Conservation (phyloP, 2,888 invertebrate species). For the Drosophila paranaensis region DNA sequence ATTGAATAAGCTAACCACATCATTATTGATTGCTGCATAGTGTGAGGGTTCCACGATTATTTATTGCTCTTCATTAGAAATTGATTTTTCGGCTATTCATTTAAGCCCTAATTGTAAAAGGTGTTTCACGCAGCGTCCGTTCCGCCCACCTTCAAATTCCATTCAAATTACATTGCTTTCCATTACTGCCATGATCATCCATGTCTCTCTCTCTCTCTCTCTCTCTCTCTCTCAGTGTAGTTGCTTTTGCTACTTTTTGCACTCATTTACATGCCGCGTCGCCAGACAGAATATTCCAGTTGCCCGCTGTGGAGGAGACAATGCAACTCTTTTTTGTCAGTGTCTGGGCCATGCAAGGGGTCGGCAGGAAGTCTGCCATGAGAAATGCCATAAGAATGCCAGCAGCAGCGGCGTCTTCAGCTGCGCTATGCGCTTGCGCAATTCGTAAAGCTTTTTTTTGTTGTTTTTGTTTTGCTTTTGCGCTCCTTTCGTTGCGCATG, state of each 20-base stretch:
- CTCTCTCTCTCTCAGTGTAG: background rate
- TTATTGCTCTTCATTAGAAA: slow-evolving; percentile 20
- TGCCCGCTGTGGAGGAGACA: slow-evolving; percentile 47
- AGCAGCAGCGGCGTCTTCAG: slow-evolving; percentile 34
- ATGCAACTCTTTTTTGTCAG: slow-evolving; percentile 74
- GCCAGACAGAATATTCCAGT: slow-evolving; percentile 25
- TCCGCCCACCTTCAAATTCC: slow-evolving; percentile 19
- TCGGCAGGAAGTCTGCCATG: slow-evolving; percentile 50
- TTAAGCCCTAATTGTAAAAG: slow-evolving; percentile 30
- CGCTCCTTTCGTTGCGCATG: slow-evolving; percentile 70
- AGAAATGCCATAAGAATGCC: slow-evolving; percentile 76
- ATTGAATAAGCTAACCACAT: background rate
- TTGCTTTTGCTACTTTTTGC: slow-evolving; percentile 42
- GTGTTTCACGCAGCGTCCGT: slow-evolving; percentile 27
- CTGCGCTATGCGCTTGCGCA: slow-evolving; percentile 75
- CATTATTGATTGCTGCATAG: slow-evolving; percentile 7
- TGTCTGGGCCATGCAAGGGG: slow-evolving; percentile 27
- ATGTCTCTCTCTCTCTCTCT: background rate
- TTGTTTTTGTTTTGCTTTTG: slow-evolving; percentile 18
- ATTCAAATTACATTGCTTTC: slow-evolving; percentile 10
- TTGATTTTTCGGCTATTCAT: slow-evolving; percentile 25
- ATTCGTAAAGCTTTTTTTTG: slow-evolving; percentile 55
- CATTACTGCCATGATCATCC: slow-evolving; percentile 4
- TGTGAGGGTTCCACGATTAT: slow-evolving; percentile 17
- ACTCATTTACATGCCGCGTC: slow-evolving; percentile 72